Evolutionary conservation across 2,797 vertebrate species (phyloP), one percentile per base, ranked within the genome.

Genomic region (Muraenolepis orangiensis): DNA sequence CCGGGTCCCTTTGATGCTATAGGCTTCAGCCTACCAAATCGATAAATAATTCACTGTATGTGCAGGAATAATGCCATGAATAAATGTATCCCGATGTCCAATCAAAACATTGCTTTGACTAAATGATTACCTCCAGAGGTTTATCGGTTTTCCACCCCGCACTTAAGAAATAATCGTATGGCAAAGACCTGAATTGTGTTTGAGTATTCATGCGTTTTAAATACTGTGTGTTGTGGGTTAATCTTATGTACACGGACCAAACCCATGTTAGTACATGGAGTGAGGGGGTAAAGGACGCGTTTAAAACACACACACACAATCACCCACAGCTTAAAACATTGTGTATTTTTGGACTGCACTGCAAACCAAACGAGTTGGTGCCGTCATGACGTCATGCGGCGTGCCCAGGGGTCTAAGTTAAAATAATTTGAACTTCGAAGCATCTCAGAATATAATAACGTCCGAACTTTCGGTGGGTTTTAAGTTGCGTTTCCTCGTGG

Each of bases 11-110:
- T 80, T 87, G 80, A 88, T 82, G 81, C 80, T 38, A n/a, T n/a
- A 66, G 66, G 68, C 73, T 30, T 74, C 69, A 82, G 68, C 71
- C 72, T 31, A 26, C 72, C 34, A 73, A 34, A 76, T 29, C 64
- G 64, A 84, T 84, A n/a, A 86, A 89, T 88, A 75, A 89, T 88
- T 85, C 32, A 89, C 78, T 7, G 26, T 67, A 69, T 70, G 61
- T 30, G 71, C 70, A 76, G 46, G 61, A 83, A 76, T 46, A 20
- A 14, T 70, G 29, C 11, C 42, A 72, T 79, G 38, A 83, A 88
- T 76, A 77, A 81, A 77, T 78, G n/a, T 77, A 75, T 1, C n/a
- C 1, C 32, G 73, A 68, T 66, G 42, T 73, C 66, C 70, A 77
- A 79, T 75, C 40, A 73, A 74, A 82, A 79, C 70, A 51, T 34